Percentiles rank a stretch among this genome's conserved stretches.
These are phyloP conservation scores for Hartigia nigra DNA, from an alignment of 2,888 invertebrate species.

Conservation along the genomic window DNA sequence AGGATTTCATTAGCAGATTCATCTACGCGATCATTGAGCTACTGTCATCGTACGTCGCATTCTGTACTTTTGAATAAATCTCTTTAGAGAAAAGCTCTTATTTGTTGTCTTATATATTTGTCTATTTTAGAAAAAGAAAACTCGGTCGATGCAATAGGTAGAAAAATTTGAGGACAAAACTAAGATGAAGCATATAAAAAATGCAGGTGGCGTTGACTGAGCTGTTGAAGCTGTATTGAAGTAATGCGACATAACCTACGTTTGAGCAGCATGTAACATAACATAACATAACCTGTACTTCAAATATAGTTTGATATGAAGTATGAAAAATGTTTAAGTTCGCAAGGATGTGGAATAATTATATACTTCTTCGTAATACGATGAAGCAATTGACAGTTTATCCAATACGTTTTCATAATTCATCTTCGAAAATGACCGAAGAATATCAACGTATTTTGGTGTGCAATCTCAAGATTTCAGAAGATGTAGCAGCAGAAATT, in stretches of 20 bases:
- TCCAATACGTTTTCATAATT: background rate
- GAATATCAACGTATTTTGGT: background rate
- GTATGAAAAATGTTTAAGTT: background rate
- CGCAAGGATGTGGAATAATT: background rate
- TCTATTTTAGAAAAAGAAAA: background rate
- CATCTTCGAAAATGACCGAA: background rate
- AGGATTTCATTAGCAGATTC: background rate
- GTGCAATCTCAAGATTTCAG: background rate
- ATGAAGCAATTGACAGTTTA: background rate
- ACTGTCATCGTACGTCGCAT: conserved; percentile 15
- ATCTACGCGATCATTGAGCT: background rate
- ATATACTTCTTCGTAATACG: background rate
- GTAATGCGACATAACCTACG: background rate
- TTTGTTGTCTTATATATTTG: background rate
- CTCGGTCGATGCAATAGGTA: background rate
- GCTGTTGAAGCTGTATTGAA: background rate
- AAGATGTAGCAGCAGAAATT: conserved; percentile 4
- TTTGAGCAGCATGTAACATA: background rate
- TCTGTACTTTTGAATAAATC: conserved; percentile 32
- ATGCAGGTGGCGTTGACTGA: background rate
- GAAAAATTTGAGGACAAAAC: background rate
- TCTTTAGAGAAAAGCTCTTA: conserved; percentile 2
- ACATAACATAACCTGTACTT: background rate
- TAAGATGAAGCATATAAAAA: background rate
- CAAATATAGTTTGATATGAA: background rate